Percentiles rank a stretch among this genome's conserved stretches.
Evolutionary conservation across 2,888 invertebrate species (phyloP).

Genomic region (Caenorhabditis sulstoni): DNA sequence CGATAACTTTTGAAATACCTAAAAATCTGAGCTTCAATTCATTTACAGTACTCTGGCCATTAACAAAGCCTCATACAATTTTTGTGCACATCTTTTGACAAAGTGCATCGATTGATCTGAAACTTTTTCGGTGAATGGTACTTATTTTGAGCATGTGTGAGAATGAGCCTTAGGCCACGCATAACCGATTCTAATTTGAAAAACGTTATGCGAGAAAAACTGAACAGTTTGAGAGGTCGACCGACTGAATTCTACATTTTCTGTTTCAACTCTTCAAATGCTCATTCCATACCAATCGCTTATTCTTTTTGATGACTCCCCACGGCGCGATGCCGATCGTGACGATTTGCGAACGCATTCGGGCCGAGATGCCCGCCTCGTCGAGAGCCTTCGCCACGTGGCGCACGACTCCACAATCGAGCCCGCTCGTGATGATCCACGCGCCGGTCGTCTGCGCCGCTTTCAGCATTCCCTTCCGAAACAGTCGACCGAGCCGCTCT

Average conservation of each 20-base stretch:
- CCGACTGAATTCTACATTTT: not conserved
- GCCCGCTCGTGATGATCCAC: conserved; percentile 90
- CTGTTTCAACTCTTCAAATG: not conserved
- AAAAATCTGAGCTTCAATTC: too few relatives aligned
- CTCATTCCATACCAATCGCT: conserved; percentile 56
- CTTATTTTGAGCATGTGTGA: too few relatives aligned
- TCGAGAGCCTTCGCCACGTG: conserved; percentile 85
- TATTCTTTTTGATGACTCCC: conserved; percentile 87
- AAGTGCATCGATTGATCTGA: too few relatives aligned
- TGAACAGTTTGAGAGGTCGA: too few relatives aligned
- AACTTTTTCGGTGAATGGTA: too few relatives aligned
- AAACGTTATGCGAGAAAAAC: too few relatives aligned
- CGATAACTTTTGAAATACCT: too few relatives aligned
- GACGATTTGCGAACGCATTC: conserved; percentile 84
- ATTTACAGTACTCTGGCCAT: too few relatives aligned
- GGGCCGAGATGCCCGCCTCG: conserved; percentile 79
- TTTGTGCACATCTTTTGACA: too few relatives aligned
- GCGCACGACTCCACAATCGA: conserved; percentile 88
- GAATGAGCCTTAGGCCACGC: too few relatives aligned
- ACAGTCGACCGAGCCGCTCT: conserved; percentile 93
- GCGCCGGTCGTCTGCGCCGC: conserved; percentile 98
- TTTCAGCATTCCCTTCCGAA: conserved; percentile 95
- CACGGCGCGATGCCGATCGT: conserved; percentile 98
- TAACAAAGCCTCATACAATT: too few relatives aligned
- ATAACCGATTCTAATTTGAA: too few relatives aligned